Percentiles rank a stretch among this genome's conserved stretches.
These are phyloP conservation scores for Riptortus pedestris DNA, from an alignment of 1,140 invertebrate genomes.

Conservation along the genomic window DNA sequence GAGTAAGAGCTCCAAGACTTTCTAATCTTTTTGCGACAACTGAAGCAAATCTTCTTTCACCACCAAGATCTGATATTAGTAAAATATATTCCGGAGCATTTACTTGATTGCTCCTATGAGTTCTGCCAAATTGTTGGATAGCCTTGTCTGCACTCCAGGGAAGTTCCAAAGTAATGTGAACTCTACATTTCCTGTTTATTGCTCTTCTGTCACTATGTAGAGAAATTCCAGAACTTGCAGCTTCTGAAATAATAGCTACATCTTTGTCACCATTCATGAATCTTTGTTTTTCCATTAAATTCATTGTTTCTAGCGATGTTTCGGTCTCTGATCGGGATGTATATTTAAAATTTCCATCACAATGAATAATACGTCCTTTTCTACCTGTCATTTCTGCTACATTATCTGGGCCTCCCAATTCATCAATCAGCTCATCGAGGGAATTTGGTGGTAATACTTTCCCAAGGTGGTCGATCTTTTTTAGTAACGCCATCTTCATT, in stretches of 20 bases:
- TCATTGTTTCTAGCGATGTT: slow-evolving; percentile 89
- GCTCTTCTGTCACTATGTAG: slow-evolving; percentile 89
- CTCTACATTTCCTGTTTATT: slow-evolving; percentile 79
- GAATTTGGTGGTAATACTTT: slow-evolving; percentile 90
- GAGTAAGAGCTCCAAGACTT: slow-evolving; percentile 89
- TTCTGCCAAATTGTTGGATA: slow-evolving; percentile 96
- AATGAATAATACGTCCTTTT: slow-evolving; percentile 89
- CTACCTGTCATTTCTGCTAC: slow-evolving; percentile 98
- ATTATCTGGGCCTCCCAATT: slow-evolving; percentile 90
- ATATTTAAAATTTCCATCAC: slow-evolving; percentile 80
- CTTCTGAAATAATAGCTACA: slow-evolving; percentile 98
- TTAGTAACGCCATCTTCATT: slow-evolving; percentile 85
- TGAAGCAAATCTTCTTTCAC: slow-evolving; percentile 89
- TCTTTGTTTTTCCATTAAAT: slow-evolving; percentile 61
- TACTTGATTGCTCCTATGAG: slow-evolving; percentile 79
- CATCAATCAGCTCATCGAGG: slow-evolving; percentile 94
- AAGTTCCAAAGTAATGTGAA: slow-evolving; percentile 95
- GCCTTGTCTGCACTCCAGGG: slow-evolving; percentile 99
- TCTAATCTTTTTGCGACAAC: slow-evolving; percentile 92
- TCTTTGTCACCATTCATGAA: slow-evolving; percentile 99
- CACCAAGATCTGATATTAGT: slow-evolving; percentile 94
- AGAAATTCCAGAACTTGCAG: slow-evolving; percentile 95
- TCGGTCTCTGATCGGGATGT: slow-evolving; percentile 89
- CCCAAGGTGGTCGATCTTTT: slow-evolving; percentile 76
- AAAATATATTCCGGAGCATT: slow-evolving; percentile 98